A percentile compares a stretch with the other conserved stretches of the same genome.
phyloP scores from a whole-genome alignment of 2,797 vertebrate species.

The Tangara arthus region DNA sequence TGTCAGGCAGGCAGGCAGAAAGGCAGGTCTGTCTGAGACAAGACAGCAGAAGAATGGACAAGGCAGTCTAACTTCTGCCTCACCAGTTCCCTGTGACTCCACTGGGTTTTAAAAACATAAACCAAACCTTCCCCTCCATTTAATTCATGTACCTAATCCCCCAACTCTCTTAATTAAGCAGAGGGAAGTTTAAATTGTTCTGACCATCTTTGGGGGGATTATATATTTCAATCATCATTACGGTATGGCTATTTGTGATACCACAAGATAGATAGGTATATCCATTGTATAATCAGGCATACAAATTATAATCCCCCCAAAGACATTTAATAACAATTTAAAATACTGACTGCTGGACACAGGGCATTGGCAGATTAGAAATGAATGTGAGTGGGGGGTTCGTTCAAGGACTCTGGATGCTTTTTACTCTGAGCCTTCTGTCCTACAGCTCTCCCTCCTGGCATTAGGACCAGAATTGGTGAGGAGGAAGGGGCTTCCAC shows the following conservation, averaged over 20 bases:
- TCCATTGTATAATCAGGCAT: conserved; percentile 75
- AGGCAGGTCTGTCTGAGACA: background rate
- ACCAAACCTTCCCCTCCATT: conserved; percentile 40
- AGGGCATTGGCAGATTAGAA: conserved; percentile 61
- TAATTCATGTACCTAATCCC: conserved; percentile 68
- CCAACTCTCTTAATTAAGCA: conserved; percentile 74
- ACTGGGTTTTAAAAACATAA: conserved; percentile 44
- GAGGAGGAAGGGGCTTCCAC: background rate
- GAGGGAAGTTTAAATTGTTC: conserved; percentile 76
- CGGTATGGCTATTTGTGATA: conserved; percentile 75
- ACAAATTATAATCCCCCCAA: conserved; percentile 75
- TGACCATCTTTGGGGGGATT: conserved; percentile 80
- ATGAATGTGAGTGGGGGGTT: background rate
- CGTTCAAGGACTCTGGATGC: conserved; percentile 18
- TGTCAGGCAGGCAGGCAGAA: background rate
- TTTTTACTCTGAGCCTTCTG: background rate
- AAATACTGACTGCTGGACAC: conserved; percentile 61
- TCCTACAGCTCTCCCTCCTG: background rate
- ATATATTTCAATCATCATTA: conserved; percentile 79
- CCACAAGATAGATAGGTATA: conserved; percentile 66
- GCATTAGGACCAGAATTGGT: accelerated
- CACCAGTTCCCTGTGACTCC: background rate
- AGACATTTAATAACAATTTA: conserved; percentile 73
- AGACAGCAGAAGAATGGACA: background rate
- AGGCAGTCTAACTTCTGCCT: background rate